phyloP scores from a whole-genome alignment of 2,113 vertebrate species.

The Gopherus evgoodei region DNA sequence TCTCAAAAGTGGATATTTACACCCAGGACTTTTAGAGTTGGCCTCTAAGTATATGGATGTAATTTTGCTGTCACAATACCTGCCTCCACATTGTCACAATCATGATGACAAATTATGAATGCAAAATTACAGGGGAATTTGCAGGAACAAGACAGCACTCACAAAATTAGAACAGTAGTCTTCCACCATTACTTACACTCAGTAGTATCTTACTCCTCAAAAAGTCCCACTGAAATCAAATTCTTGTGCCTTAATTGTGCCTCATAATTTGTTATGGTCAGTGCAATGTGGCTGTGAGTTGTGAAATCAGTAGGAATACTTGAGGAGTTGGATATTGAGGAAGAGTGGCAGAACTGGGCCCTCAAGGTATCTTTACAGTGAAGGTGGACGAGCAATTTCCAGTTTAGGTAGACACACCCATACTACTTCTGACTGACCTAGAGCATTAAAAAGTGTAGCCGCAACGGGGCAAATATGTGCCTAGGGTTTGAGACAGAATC shows the following conservation, averaged over 20 bases:
- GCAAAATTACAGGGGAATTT: not conserved
- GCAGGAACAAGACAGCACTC: not conserved
- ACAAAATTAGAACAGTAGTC: not conserved
- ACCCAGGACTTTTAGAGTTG: not conserved
- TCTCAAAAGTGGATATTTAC: not conserved
- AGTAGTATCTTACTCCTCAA: not conserved
- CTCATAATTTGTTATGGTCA: not conserved
- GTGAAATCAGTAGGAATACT: not conserved
- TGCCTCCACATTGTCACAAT: not conserved
- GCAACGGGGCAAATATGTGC: too few species aligned
- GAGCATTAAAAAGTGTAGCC: too few species aligned
- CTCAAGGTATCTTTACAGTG: not conserved
- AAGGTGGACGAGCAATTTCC: too few species aligned
- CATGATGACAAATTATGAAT: not conserved
- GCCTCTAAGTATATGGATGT: not conserved
- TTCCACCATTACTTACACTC: not conserved
- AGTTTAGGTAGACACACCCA: too few species aligned
- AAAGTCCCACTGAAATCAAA: not conserved
- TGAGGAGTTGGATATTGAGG: slow-evolving; percentile 11
- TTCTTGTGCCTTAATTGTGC: not conserved
- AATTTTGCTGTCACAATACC: not conserved
- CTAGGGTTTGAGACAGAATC: too few species aligned
- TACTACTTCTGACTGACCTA: too few species aligned
- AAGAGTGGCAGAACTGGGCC: not conserved
- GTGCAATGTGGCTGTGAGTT: not conserved